Evolutionary conservation across 2,797 vertebrate genomes (phyloP), one percentile per base, ranked within the genome.

Genomic region (Crocidura indochinensis): DNA sequence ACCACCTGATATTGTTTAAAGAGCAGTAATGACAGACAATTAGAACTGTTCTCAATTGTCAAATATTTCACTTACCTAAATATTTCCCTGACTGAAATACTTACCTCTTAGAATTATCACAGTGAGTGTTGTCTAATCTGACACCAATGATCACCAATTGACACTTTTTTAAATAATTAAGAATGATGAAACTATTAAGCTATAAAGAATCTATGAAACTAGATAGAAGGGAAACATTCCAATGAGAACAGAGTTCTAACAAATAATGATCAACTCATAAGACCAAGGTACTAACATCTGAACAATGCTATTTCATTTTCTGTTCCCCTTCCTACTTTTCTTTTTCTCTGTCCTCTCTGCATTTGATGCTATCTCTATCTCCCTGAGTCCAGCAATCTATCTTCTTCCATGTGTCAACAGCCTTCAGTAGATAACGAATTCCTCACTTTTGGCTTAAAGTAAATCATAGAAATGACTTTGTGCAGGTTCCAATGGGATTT

Each of bases 401-500:
- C 92, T 87, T 81, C 87, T 77, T 72, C 69, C 77, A 17, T 56
- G 69, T 86, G 73, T 93, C 86, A 88, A 74, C 64, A 62, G 8
- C 22, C n/a, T 60, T 86, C 80, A 0, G 26, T 46, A 74, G 77
- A 88, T 93, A 94, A 93, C 93, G 68, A 74, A 91, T 86, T 68
- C 84, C 73, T 71, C 75, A 68, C 64, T 75, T 65, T 46, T 71
- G 53, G 26, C 47, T 82, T 56, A 51, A 74, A 84, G 71, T 92
- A 79, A 87, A 92, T 87, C 88, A 87, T 14, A 84, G 78, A 75
- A 90, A 84, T 0, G 1, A 72, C 86, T 88, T 22, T 72, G 29
- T 27, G 11, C 14, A 0, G 6, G 65, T 72, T 47, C 53, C 64
- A 56, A 81, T 80, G 84, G 92, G 46, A 93, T 84, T 88, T 73